These are phyloP conservation scores for Sipha flava DNA, from an alignment of 1,140 invertebrate genomes.

Conservation along the genomic window DNA sequence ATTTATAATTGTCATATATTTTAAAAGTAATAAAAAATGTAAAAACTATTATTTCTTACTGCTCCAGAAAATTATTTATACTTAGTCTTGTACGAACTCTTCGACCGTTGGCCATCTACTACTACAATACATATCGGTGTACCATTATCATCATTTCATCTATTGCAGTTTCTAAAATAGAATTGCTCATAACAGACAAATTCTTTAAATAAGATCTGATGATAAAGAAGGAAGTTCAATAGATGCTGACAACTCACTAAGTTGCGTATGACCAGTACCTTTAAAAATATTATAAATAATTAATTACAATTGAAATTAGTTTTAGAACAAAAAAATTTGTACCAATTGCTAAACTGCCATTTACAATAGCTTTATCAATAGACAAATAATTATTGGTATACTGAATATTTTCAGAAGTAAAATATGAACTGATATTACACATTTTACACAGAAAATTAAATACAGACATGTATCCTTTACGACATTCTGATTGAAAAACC, in stretches of 20 bases:
- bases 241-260: background rate
- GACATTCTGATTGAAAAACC: background rate
- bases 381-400: background rate
- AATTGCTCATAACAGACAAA: background rate
- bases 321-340: background rate
- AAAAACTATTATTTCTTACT: background rate
- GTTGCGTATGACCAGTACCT: background rate
- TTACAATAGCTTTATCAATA: background rate
- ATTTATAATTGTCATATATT: background rate
- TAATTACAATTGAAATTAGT: too few relatives aligned
- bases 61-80: background rate
- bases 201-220: background rate
- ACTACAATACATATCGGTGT: background rate
- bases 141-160: background rate
- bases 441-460: background rate
- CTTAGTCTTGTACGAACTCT: background rate
- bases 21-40: background rate
- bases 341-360: background rate
- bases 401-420: background rate
- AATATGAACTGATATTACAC: background rate
- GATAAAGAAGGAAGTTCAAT: background rate
- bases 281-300: background rate
- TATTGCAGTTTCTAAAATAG: background rate
- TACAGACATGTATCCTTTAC: background rate
- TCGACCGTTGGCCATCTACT: background rate